Percentiles rank a stretch among this genome's conserved stretches.
phyloP scores from a whole-genome alignment of 2,113 vertebrate genomes.

The Amphiprion ocellaris region DNA sequence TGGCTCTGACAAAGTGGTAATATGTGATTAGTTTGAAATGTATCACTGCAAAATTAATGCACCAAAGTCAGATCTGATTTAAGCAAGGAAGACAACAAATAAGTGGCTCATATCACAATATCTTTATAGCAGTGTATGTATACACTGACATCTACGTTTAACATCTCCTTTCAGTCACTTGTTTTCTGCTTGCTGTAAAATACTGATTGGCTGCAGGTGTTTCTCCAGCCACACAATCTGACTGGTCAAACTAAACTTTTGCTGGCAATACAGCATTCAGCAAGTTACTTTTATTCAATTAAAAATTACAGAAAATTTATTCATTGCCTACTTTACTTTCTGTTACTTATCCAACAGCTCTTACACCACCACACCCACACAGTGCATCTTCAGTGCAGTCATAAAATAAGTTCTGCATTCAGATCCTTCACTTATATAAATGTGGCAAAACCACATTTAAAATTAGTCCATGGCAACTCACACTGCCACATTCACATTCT shows the following conservation, averaged over 20 bases:
- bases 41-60: background rate
- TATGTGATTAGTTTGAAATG: too few species aligned
- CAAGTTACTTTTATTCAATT: background rate
- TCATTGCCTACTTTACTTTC: background rate
- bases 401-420: background rate
- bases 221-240: too few species aligned
- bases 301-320: background rate
- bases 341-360: background rate
- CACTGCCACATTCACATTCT: background rate
- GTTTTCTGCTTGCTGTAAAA: too few species aligned
- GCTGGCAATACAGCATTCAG: background rate
- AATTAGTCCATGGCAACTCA: background rate
- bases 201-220: too few species aligned
- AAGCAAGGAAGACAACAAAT: background rate
- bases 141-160: too few species aligned
- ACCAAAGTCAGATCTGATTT: background rate
- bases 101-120: too few species aligned
- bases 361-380: background rate
- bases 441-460: background rate
- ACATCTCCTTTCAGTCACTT: too few species aligned
- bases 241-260: too few species aligned
- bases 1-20: too few species aligned
- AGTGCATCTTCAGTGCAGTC: background rate
- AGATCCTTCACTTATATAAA: background rate
- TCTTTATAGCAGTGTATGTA: too few species aligned